Conservation (phyloP, 2,888 invertebrate species). For the Amitus sp. region DNA sequence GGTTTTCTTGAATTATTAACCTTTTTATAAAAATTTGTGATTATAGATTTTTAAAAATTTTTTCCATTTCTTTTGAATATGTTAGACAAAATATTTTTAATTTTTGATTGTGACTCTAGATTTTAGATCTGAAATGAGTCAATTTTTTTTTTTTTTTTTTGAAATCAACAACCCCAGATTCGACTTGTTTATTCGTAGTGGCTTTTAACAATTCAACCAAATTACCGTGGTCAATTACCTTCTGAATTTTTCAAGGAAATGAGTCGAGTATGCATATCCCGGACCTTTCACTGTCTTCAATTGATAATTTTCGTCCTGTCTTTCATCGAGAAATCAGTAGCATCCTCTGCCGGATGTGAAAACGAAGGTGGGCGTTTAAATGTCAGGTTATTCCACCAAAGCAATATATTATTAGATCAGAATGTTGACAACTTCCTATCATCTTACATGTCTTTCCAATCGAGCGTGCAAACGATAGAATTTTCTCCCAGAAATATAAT, state of each 20-base stretch:
- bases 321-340: slow-evolving; percentile 46
- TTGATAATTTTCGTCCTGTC: slow-evolving; percentile 22
- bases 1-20: no score
- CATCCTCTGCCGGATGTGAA: slow-evolving; percentile 50
- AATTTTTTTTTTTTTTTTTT: no score
- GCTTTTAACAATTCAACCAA: no score
- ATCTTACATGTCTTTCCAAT: not conserved
- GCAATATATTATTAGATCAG: slow-evolving; percentile 16
- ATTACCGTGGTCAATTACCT: slow-evolving; percentile 8
- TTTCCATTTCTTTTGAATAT: no score
- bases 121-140: no score
- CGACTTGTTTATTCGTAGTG: no score
- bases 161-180: no score
- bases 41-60: no score
- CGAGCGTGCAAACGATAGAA: slow-evolving; percentile 16
- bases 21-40: no score
- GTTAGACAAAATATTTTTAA: no score
- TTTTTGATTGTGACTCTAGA: no score
- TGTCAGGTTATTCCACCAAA: slow-evolving; percentile 11
- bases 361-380: slow-evolving; percentile 42
- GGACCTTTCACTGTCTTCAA: slow-evolving; percentile 27
- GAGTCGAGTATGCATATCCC: not conserved
- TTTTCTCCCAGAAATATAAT: no score
- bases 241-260: not conserved
- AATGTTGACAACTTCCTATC: slow-evolving; percentile 3